phyloP scores from a whole-genome alignment of 2,113 vertebrate species.

The Eulacestoma nigropectus region DNA sequence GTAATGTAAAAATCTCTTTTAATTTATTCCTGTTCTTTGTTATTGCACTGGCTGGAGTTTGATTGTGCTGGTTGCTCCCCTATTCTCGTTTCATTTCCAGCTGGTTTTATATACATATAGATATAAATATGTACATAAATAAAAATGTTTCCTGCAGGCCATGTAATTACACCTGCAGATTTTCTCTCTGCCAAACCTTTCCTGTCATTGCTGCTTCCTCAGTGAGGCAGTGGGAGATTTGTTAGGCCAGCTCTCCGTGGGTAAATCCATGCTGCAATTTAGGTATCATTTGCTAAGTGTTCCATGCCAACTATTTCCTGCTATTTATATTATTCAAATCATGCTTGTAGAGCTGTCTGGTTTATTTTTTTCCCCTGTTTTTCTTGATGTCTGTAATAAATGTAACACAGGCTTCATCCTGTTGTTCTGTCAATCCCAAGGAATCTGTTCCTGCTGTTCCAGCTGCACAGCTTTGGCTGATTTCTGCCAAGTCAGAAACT shows the following conservation, averaged over 20 bases:
- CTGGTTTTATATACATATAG: background rate
- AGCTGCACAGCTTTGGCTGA: background rate
- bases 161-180: background rate
- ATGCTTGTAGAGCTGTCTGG: background rate
- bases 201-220: background rate
- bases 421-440: background rate
- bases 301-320: background rate
- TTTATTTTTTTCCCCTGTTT: background rate
- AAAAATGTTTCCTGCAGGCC: background rate
- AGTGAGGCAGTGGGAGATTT: background rate
- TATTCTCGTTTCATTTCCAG: background rate
- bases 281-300: constrained; percentile 1
- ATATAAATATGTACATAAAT: background rate
- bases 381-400: background rate
- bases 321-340: background rate
- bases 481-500: background rate
- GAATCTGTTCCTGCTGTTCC: background rate
- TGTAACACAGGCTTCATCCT: background rate
- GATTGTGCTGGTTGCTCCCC: background rate
- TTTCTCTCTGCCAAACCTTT: background rate
- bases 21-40: background rate
- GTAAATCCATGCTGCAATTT: background rate
- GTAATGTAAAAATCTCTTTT: background rate
- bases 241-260: background rate
- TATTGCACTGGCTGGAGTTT: background rate